These are phyloP conservation scores for Leptoclinus maculatus DNA, from an alignment of 2,797 vertebrate species.

Conservation along the genomic window DNA sequence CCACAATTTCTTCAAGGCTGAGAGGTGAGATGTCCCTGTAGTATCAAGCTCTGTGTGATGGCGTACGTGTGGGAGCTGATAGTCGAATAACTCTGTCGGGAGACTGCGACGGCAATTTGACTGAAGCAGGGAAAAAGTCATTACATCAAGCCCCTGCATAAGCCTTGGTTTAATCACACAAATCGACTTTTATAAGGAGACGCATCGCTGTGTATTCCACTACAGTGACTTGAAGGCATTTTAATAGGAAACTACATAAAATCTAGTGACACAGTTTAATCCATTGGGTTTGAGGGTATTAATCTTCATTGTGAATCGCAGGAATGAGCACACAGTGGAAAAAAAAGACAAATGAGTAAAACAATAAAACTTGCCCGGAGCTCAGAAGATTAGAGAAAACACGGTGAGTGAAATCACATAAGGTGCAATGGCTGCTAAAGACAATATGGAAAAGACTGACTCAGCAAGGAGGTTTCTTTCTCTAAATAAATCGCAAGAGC, in stretches of 20 bases:
- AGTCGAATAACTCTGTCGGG: conserved; percentile 73
- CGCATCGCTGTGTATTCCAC: conserved; percentile 61
- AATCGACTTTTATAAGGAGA: conserved; percentile 81
- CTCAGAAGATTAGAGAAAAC: conserved; percentile 53
- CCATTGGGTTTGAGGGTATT: conserved; percentile 73
- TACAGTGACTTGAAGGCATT: conserved; percentile 69
- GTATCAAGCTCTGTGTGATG: conserved; percentile 21
- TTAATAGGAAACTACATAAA: conserved; percentile 80
- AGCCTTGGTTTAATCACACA: conserved; percentile 80
- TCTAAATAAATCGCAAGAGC: conserved; percentile 46
- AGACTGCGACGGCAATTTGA: conserved; percentile 76
- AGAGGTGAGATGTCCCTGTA: conserved; percentile 36
- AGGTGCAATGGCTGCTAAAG: conserved; percentile 32
- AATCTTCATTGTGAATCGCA: conserved; percentile 78
- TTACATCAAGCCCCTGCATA: conserved; percentile 72
- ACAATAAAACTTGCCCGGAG: conserved; percentile 65
- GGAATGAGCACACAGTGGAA: conserved; percentile 57
- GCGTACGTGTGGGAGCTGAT: conserved; percentile 56
- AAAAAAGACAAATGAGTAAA: conserved; percentile 67
- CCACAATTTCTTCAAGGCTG: conserved; percentile 4
- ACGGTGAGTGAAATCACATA: conserved; percentile 52
- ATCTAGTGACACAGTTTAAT: conserved; percentile 79
- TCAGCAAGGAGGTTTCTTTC: conserved; percentile 36
- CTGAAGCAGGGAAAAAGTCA: conserved; percentile 74
- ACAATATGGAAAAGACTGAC: conserved; percentile 44